Conservation (phyloP, 2,888 invertebrate species). For the Hirtodrosophila alboralis region DNA sequence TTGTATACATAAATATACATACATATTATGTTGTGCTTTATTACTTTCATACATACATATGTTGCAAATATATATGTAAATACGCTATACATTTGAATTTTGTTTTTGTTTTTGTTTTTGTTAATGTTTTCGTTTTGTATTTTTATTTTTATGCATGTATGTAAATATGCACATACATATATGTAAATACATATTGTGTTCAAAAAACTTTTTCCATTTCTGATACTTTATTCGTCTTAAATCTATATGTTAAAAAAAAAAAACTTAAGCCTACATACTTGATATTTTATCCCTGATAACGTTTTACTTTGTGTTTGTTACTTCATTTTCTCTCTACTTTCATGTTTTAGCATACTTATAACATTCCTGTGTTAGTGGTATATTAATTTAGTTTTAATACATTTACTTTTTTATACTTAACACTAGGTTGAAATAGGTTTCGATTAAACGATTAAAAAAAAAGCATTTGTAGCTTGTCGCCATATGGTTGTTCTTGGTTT, state of each 20-base stretch:
- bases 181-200: slow-evolving; percentile 31
- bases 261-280: slow-evolving; percentile 64
- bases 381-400: slow-evolving; percentile 47
- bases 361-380: slow-evolving; percentile 54
- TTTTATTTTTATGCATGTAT: slow-evolving; percentile 16
- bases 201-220: slow-evolving; percentile 48
- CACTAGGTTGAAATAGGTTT: slow-evolving; percentile 18
- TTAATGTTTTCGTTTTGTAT: slow-evolving; percentile 1
- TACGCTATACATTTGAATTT: slow-evolving; percentile 8
- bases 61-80: slow-evolving; percentile 19
- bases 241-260: slow-evolving; percentile 54
- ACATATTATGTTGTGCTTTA: slow-evolving; percentile 32
- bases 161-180: slow-evolving; percentile 37
- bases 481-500: slow-evolving; percentile 54
- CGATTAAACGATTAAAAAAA: slow-evolving; percentile 21
- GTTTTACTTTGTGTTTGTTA: slow-evolving; percentile 67
- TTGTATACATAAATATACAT: slow-evolving; percentile 31
- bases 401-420: slow-evolving; percentile 34
- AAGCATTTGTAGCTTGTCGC: slow-evolving; percentile 44
- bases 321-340: slow-evolving; percentile 38
- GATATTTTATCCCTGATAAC: slow-evolving; percentile 78
- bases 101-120: too few species aligned
- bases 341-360: slow-evolving; percentile 45
- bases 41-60: slow-evolving; percentile 28
- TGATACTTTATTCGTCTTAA: slow-evolving; percentile 61